These are phyloP conservation scores for Threskiornis aethiopicus DNA, from an alignment of 2,797 vertebrate species.

Conservation along the genomic window DNA sequence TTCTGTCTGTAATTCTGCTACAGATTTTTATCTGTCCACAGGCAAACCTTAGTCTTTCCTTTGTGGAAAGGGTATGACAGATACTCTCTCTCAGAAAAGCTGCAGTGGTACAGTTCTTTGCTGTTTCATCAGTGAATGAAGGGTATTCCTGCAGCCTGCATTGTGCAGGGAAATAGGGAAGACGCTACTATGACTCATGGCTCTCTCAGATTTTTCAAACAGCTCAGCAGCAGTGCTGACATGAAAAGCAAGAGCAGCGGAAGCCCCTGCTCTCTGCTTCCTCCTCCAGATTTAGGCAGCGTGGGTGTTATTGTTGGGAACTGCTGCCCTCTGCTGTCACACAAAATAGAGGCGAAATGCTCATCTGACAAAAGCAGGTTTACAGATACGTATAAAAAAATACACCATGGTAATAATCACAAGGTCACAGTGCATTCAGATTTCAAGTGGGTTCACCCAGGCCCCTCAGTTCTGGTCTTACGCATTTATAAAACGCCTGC, in stretches of 20 bases:
- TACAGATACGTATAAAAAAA: not conserved
- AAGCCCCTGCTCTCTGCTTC: not conserved
- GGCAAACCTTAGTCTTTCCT: not conserved
- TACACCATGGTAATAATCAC: not conserved
- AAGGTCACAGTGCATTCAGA: not conserved
- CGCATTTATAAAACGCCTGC: accelerated
- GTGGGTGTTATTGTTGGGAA: not conserved
- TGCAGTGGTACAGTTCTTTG: not conserved
- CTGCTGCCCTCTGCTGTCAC: constrained; percentile 60
- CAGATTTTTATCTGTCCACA: not conserved
- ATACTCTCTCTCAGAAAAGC: not conserved
- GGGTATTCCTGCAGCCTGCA: not conserved
- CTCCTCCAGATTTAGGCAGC: not conserved
- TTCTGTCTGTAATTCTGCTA: not conserved
- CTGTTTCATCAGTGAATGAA: not conserved
- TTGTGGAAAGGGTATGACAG: not conserved
- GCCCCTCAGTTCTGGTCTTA: not conserved
- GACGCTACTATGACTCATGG: not conserved
- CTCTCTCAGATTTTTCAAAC: not conserved
- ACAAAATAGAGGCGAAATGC: accelerated
- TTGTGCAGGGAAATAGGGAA: not conserved
- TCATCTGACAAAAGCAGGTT: not conserved
- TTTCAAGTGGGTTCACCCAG: not conserved
- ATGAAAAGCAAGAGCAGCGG: not conserved
- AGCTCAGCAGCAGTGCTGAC: not conserved